Percentiles rank a stretch among this genome's conserved stretches.
Conservation (phyloP, 2,797 vertebrate genomes). For the Micromesistius poutassou region DNA sequence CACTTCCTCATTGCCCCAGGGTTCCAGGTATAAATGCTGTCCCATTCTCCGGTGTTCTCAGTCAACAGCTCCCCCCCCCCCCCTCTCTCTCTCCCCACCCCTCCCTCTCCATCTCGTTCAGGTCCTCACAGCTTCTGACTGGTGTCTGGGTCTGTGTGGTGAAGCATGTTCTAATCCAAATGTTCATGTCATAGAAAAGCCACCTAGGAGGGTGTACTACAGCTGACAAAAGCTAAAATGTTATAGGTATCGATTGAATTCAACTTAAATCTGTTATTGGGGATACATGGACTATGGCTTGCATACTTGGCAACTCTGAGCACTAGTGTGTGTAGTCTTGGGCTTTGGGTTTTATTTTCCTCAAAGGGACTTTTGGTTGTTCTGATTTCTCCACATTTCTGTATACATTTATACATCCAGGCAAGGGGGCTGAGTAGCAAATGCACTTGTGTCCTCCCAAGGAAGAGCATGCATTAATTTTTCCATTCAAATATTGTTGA, state of each 20-base stretch:
- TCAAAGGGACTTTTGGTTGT: conserved; percentile 9
- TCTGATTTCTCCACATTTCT: not conserved
- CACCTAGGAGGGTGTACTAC: not conserved
- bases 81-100: conserved; percentile 12
- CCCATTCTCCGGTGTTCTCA: conserved; percentile 41
- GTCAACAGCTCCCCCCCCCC: conserved; percentile 20
- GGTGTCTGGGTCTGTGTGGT: conserved; percentile 18
- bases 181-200: conserved; percentile 8
- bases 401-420: not conserved
- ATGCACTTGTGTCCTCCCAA: not conserved
- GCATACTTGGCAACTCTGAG: conserved; percentile 19
- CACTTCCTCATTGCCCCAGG: conserved; percentile 61
- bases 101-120: conserved; percentile 14
- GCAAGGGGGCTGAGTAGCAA: not conserved
- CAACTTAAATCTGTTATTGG: not conserved
- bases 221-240: not conserved
- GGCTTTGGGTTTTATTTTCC: conserved; percentile 13
- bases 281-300: conserved; percentile 10
- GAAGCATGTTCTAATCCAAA: conserved; percentile 47
- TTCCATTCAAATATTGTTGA: not conserved
- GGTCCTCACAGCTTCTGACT: conserved; percentile 26
- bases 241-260: not conserved
- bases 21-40: conserved; percentile 67
- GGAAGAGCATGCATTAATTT: not conserved
- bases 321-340: conserved; percentile 17